Evolutionary conservation across 2,113 vertebrate genomes (phyloP).

Genomic region (Hyla sarda): DNA sequence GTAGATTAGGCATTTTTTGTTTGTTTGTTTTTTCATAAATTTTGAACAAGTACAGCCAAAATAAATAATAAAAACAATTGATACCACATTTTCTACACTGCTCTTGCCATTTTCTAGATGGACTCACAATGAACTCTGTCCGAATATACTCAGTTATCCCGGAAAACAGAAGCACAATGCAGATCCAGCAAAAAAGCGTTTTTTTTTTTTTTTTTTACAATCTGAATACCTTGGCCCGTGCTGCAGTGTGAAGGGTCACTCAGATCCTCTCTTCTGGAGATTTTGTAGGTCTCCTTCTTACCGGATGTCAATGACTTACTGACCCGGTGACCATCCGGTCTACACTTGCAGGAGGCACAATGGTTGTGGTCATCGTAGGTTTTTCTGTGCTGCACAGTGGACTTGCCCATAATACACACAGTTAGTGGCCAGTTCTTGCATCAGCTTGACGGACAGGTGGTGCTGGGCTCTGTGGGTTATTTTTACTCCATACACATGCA

Average conservation of each 20-base stretch:
- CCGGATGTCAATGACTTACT: not conserved
- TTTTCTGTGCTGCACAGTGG: not conserved
- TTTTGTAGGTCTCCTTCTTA: not conserved
- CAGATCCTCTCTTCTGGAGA: not conserved
- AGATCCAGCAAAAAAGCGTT: not conserved
- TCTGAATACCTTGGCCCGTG: not conserved
- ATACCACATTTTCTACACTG: too few relatives aligned
- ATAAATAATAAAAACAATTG: too few relatives aligned
- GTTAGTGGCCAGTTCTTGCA: not conserved
- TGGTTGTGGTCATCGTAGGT: not conserved
- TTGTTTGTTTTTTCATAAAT: too few relatives aligned
- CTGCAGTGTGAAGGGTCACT: not conserved
- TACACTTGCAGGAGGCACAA: not conserved
- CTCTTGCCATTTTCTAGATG: too few relatives aligned
- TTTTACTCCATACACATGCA: not conserved
- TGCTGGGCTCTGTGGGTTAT: not conserved
- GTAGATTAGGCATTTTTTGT: too few relatives aligned
- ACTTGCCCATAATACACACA: not conserved
- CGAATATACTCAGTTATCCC: not conserved
- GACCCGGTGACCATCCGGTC: not conserved
- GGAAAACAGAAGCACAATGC: not conserved
- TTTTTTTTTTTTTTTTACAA: too few relatives aligned
- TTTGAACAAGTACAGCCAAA: too few relatives aligned
- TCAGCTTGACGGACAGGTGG: not conserved
- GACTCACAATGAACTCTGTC: too few relatives aligned